These are phyloP conservation scores for Cossypha heuglini DNA, from an alignment of 2,797 vertebrate species.

Conservation along the genomic window DNA sequence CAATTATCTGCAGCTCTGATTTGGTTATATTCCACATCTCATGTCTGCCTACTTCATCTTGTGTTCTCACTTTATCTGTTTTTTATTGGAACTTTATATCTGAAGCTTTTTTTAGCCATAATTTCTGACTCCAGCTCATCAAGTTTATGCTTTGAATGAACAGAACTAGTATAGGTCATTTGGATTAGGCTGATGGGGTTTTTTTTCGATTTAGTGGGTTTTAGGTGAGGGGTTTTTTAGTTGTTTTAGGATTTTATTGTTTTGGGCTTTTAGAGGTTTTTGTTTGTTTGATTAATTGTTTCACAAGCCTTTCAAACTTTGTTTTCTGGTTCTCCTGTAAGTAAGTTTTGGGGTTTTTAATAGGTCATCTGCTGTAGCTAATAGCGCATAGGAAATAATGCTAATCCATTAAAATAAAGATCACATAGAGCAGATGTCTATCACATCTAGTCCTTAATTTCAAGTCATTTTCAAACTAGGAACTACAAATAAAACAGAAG, in stretches of 20 bases:
- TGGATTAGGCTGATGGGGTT: neutral
- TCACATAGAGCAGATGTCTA: neutral
- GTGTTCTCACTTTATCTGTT: neutral
- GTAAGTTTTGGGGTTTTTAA: neutral
- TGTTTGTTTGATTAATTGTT: neutral
- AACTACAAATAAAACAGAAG: neutral
- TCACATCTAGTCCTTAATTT: neutral
- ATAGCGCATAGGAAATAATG: neutral
- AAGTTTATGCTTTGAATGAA: neutral
- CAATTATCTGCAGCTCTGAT: neutral
- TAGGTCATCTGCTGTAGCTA: neutral
- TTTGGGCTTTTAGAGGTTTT: neutral
- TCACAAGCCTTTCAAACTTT: neutral
- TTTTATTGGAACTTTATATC: neutral
- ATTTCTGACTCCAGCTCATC: neutral
- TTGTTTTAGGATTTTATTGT: neutral
- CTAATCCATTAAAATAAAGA: neutral
- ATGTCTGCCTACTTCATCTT: neutral
- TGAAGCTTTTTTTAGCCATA: neutral
- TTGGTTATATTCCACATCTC: neutral
- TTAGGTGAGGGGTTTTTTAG: fast-evolving
- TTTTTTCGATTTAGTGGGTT: fast-evolving
- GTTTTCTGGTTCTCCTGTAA: neutral
- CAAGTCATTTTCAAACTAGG: neutral
- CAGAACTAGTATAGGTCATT: neutral